A percentile compares a stretch with the other conserved stretches of the same genome.
These are phyloP conservation scores for Lapara coniferarum DNA, from an alignment of 2,888 invertebrate species.

Conservation along the genomic window DNA sequence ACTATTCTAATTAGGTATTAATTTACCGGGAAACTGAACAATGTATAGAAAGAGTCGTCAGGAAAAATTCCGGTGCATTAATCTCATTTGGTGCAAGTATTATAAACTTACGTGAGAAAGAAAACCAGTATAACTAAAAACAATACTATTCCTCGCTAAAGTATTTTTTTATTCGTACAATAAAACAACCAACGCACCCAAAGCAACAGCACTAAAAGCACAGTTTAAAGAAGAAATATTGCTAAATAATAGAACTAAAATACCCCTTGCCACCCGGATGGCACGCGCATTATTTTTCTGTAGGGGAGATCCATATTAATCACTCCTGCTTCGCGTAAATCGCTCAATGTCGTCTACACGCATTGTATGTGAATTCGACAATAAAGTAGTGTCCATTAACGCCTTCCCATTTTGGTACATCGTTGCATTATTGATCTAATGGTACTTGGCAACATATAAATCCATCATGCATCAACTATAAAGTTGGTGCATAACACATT, in stretches of 20 bases:
- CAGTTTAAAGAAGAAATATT: slow-evolving; percentile 37
- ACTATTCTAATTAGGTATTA: not conserved
- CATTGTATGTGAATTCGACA: slow-evolving; percentile 50
- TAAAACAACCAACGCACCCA: no score
- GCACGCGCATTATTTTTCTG: slow-evolving; percentile 36
- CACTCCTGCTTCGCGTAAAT: slow-evolving; percentile 52
- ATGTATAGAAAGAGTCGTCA: slow-evolving; percentile 37
- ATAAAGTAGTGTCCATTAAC: slow-evolving; percentile 41
- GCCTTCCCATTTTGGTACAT: not conserved
- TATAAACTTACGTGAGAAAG: no score
- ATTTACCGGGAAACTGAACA: slow-evolving; percentile 48
- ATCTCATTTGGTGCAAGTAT: slow-evolving; percentile 44
- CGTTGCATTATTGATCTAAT: not conserved
- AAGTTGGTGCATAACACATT: no score
- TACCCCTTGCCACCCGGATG: slow-evolving; percentile 36
- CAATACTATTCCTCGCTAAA: not conserved
- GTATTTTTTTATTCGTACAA: no score
- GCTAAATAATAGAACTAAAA: slow-evolving; percentile 43
- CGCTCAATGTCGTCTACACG: slow-evolving; percentile 56
- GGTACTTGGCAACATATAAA: not conserved
- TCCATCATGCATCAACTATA: no score
- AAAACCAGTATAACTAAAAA: not conserved
- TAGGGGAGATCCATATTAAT: slow-evolving; percentile 48
- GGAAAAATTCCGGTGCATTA: slow-evolving; percentile 44
- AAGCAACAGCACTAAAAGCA: slow-evolving; percentile 18